Evolutionary conservation across 2,797 vertebrate genomes (phyloP).

Genomic region (Tenualosa ilisha): DNA sequence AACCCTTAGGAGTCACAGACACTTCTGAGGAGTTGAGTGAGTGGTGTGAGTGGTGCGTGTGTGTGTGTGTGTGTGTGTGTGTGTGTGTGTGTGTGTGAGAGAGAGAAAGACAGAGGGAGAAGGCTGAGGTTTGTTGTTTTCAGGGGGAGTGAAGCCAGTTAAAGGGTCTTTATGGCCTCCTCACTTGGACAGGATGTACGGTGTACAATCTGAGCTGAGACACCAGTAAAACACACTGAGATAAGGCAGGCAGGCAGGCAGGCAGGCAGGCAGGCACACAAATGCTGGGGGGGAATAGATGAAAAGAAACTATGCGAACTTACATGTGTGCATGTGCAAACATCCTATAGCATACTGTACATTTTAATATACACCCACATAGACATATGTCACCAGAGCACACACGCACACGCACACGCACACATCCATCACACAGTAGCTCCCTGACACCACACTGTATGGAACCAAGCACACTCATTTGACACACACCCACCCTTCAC

Average conservation of each 20-base stretch:
- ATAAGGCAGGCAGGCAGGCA: not conserved
- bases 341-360: not conserved
- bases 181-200: not conserved
- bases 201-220: not conserved
- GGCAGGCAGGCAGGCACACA: not conserved
- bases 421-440: not conserved
- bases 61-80: constrained; percentile 17
- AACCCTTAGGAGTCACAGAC: not conserved
- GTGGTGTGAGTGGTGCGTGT: not conserved
- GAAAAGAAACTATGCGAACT: not conserved
- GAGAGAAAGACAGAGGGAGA: no score
- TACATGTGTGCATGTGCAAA: not conserved
- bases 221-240: not conserved
- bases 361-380: not conserved
- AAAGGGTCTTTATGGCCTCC: constrained; percentile 12
- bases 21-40: not conserved
- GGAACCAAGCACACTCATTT: no score
- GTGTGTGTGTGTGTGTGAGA: not conserved
- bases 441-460: not conserved
- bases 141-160: not conserved
- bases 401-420: not conserved
- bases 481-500: no score
- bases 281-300: not conserved
- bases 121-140: not conserved
- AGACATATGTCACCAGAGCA: not conserved